Conservation (phyloP, 64 coral and sea anemone species). For the Exaiptasia diaphana region DNA sequence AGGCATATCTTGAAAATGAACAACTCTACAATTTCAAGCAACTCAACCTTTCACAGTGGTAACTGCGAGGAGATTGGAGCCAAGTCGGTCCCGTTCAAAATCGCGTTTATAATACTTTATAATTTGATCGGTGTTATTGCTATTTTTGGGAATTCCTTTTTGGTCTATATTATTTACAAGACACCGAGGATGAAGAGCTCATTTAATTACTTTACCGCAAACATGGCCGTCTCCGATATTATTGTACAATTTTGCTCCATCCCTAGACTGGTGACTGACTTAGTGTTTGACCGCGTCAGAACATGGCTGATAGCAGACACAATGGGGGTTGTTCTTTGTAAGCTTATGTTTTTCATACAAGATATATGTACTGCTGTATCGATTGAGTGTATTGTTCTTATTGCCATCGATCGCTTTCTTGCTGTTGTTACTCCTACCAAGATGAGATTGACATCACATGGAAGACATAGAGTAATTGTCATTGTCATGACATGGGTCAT, state of each 20-base stretch:
- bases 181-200: conserved; percentile 13
- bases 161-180: conserved; percentile 6
- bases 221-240: conserved; percentile 37
- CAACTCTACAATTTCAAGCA: background rate
- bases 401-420: conserved; percentile 21
- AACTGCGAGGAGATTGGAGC: background rate
- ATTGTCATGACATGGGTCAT: conserved; percentile 3
- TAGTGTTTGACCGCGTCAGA: background rate
- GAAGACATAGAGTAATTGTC: background rate
- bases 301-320: background rate
- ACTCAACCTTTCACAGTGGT: background rate
- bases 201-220: conserved; percentile 26
- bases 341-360: background rate
- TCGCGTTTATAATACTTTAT: background rate
- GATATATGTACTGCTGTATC: conserved; percentile 33
- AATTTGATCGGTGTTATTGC: background rate
- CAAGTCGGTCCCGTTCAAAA: background rate
- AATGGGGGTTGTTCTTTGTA: background rate
- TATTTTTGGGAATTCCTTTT: conserved; percentile 10
- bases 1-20: background rate
- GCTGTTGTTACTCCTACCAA: conserved; percentile 7
- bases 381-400: conserved; percentile 14
- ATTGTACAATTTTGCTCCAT: background rate
- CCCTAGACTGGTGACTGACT: background rate
- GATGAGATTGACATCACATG: background rate